Conservation (phyloP, 2,113 vertebrate genomes). For the Otus sunia region DNA sequence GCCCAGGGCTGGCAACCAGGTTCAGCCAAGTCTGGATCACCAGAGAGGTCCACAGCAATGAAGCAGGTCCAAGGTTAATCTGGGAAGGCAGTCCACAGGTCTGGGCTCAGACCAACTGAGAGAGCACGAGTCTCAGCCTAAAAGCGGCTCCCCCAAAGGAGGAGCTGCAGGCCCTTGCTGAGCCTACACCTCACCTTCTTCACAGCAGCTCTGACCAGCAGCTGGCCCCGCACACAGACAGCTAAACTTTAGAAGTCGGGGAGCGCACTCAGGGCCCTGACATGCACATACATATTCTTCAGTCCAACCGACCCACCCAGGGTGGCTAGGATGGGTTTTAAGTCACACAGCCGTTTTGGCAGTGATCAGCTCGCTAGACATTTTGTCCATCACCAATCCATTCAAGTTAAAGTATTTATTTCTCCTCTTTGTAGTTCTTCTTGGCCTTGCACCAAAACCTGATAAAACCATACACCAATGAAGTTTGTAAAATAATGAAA, state of each 20-base stretch:
- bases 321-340: neutral
- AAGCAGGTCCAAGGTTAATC: neutral
- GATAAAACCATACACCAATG: neutral
- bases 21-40: neutral
- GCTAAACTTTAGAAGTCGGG: neutral
- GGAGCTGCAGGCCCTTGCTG: neutral
- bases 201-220: neutral
- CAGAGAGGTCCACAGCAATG: neutral
- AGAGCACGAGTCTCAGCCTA: neutral
- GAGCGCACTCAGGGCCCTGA: neutral
- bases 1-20: neutral
- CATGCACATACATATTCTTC: neutral
- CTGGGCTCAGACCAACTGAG: neutral
- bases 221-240: neutral
- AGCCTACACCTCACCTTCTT: neutral
- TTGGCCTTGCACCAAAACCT: neutral
- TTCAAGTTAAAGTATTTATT: neutral
- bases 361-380: neutral
- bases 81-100: neutral
- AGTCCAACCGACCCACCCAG: neutral
- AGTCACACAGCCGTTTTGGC: neutral
- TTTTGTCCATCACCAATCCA: neutral
- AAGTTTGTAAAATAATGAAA: neutral
- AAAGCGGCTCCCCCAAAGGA: neutral
- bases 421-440: neutral